Evolutionary conservation across 2,797 vertebrate species (phyloP).

Genomic region (Xenops minutus): DNA sequence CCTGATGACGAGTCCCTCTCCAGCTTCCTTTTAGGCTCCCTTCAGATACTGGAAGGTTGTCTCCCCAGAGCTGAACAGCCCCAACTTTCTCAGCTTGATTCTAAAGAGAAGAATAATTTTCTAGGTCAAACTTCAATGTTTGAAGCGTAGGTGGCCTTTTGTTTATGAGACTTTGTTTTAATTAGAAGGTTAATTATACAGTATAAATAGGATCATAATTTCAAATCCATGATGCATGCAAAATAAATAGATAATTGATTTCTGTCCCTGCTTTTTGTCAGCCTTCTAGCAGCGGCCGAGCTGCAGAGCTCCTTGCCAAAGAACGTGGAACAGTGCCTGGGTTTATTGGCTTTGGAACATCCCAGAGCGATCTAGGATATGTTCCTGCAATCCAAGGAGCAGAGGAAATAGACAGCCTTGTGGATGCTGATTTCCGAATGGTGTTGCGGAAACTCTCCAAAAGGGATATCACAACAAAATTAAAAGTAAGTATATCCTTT

Average conservation of each 20-base stretch:
- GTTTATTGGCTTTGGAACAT: conserved; percentile 91
- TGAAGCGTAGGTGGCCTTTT: background rate
- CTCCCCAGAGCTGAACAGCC: background rate
- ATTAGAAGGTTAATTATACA: background rate
- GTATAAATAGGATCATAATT: background rate
- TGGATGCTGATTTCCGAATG: conserved; percentile 95
- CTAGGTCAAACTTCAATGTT: background rate
- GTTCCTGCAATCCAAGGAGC: conserved; percentile 94
- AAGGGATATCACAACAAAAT: conserved; percentile 90
- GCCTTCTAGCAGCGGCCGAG: conserved; percentile 95
- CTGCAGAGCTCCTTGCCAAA: conserved; percentile 91
- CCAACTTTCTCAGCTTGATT: background rate
- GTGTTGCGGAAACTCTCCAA: conserved; percentile 95
- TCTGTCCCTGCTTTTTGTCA: conserved; percentile 45
- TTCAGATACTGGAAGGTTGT: background rate
- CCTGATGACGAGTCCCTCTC: background rate
- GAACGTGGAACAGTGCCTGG: conserved; percentile 91
- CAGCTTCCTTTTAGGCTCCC: background rate
- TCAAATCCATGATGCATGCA: background rate
- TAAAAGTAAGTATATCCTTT: conserved; percentile 82
- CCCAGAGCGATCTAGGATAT: conserved; percentile 87
- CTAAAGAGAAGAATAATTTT: background rate
- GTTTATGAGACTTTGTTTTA: background rate
- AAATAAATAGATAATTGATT: background rate
- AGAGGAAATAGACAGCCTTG: conserved; percentile 93